Conservation (phyloP, 2,113 vertebrate species). For the Zonotrichia leucophrys region DNA sequence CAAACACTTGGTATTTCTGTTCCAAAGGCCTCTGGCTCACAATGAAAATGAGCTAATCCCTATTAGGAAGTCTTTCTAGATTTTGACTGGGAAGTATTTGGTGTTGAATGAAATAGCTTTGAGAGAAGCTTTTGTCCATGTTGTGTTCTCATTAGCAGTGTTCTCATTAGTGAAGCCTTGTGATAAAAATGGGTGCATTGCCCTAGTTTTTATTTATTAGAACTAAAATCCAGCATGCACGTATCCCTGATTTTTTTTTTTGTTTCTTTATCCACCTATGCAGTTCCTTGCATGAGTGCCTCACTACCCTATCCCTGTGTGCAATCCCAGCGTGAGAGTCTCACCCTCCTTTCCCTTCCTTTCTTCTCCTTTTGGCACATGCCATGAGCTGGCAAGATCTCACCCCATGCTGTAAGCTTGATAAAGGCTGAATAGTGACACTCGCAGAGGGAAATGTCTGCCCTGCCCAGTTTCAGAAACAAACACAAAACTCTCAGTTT, state of each 20-base stretch:
- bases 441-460: not conserved
- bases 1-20: constrained; percentile 47
- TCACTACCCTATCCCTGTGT: not conserved
- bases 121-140: constrained; percentile 50
- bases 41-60: constrained; percentile 53
- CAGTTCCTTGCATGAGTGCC: not conserved
- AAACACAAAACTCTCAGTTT: not conserved
- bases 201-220: constrained; percentile 28
- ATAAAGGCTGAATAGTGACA: not conserved
- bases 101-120: constrained; percentile 34
- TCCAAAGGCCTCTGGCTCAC: constrained; percentile 23
- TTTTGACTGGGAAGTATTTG: constrained; percentile 40
- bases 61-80: constrained; percentile 43
- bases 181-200: constrained; percentile 21
- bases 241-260: not conserved
- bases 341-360: not conserved
- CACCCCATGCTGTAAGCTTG: not conserved
- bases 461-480: not conserved
- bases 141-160: constrained; percentile 53
- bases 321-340: not conserved
- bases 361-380: not conserved
- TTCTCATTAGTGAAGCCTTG: constrained; percentile 43
- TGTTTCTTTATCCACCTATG: not conserved
- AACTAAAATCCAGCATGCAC: not conserved
- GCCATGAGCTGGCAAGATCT: not conserved